A percentile compares a stretch with the other conserved stretches of the same genome.
phyloP scores from a whole-genome alignment of 2,113 vertebrate species.

The Poeciliopsis retropinna region DNA sequence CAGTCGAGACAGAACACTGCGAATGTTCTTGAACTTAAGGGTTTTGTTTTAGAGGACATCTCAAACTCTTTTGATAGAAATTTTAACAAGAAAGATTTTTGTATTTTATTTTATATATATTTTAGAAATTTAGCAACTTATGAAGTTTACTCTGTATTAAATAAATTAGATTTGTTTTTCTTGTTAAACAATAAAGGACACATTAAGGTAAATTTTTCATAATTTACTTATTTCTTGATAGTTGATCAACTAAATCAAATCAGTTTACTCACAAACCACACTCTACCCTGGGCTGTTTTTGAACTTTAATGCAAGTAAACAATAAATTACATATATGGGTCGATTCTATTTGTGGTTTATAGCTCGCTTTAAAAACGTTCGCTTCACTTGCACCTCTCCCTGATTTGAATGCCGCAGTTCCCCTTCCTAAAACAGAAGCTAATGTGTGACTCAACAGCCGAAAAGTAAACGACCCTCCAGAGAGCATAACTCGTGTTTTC shows the following conservation, averaged over 20 bases:
- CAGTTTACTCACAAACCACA: neutral
- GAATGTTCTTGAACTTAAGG: too few species aligned
- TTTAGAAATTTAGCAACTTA: too few species aligned
- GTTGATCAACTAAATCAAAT: neutral
- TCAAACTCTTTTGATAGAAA: too few species aligned
- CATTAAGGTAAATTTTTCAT: too few species aligned
- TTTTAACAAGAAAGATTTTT: too few species aligned
- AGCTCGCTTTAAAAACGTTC: neutral
- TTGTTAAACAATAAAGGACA: neutral
- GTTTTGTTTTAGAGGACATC: too few species aligned
- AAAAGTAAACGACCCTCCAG: neutral
- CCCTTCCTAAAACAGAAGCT: neutral
- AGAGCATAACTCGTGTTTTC: neutral
- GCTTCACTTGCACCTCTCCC: neutral
- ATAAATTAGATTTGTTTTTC: neutral
- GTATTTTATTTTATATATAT: too few species aligned
- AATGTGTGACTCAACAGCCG: slow-evolving; percentile 7
- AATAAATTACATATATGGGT: neutral
- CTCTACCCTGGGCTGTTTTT: too few species aligned
- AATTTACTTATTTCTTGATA: neutral
- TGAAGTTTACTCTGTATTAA: neutral
- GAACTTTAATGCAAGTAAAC: neutral
- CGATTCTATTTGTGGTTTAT: neutral
- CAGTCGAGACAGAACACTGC: neutral
- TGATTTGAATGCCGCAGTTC: neutral